Base-by-base conservation (phyloP, 2,113 vertebrate species). In the Tragelaphus imberbis region DNA sequence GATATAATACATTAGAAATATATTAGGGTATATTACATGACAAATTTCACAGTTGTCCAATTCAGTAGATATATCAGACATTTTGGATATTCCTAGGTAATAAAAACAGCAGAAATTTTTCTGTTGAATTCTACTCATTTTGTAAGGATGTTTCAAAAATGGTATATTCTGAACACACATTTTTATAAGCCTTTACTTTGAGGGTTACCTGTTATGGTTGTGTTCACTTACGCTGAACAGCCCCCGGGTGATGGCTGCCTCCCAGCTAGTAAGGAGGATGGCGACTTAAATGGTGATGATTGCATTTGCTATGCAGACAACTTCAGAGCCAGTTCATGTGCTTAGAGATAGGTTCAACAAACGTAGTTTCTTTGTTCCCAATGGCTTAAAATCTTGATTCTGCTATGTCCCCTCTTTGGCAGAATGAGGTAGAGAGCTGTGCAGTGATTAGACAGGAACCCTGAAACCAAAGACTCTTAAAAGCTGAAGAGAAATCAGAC, bases 381-480 rank as follows among this genome's bases (percentile, higher is more conserved):
- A 51, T 87, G 96, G 94, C 82, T 94, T 94, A 65, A 97, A 71
- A 95, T 97, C 97, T 97, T 98, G 95, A 97, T 96, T 97, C 97
- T 98, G 82, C 90, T 97, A 19, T 98, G 97, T 98, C 97, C 96
- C 97, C 97, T 98, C 91, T 97, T 97, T 98, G 97, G 96, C 97
- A 98, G 97, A 98, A 92, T 98, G 97, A 98, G 97, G 93, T 98
- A 98, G 97, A 98, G 93, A 98, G 95, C 97, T 97, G 97, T 95
- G 96, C 96, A 98, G 91, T 98, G 97, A 96, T 98, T 98, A 98
- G 98, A 98, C 97, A 98, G 97, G 97, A 98, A 93, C 97, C 95
- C 97, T 1, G 95, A 98, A 97, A 96, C 95, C 97, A 96, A 96
- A 98, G 97, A 75, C 97, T 97, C 97, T 98, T 97, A 98, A 98